Percentiles rank a stretch among this genome's conserved stretches.
Conservation (phyloP, 2,888 invertebrate genomes). For the Tenthredo notha region DNA sequence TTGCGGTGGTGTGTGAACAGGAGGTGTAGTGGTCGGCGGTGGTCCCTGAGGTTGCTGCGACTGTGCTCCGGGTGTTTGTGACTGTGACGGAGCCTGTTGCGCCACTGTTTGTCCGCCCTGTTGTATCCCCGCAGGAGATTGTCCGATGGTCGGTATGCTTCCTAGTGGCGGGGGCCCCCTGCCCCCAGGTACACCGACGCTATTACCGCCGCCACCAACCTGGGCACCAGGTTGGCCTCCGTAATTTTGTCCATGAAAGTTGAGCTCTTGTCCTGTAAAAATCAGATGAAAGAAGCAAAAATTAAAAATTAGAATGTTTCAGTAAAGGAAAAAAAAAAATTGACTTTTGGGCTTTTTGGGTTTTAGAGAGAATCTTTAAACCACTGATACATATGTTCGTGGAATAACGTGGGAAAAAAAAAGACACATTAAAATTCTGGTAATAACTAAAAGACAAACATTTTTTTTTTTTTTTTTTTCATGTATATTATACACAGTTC, state of each 20-base stretch:
- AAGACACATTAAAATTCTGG: no score
- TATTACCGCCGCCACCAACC: conserved; percentile 75
- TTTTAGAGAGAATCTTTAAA: not conserved
- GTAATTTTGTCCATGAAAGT: conserved; percentile 76
- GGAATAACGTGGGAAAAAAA: no score
- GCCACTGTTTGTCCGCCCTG: conserved; percentile 71
- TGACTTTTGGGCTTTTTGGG: not conserved
- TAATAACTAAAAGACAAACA: no score
- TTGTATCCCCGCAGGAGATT: conserved; percentile 72
- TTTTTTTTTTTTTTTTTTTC: no score
- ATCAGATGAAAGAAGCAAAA: not conserved
- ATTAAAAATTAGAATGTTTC: no score
- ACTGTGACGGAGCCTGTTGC: conserved; percentile 65
- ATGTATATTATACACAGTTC: not conserved
- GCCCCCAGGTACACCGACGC: conserved; percentile 73
- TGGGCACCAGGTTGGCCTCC: conserved; percentile 76
- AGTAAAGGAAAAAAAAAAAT: not conserved
- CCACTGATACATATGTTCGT: not conserved
- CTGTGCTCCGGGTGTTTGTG: conserved; percentile 71
- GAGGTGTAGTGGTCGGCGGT: conserved; percentile 72
- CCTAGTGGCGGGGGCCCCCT: conserved; percentile 74
- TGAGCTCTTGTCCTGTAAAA: conserved; percentile 70
- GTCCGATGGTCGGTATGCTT: conserved; percentile 72
- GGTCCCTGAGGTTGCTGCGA: conserved; percentile 73
- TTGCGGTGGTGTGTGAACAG: conserved; percentile 72